A percentile compares a stretch with the other conserved stretches of the same genome.
These are phyloP conservation scores for Sinelater perroti DNA, from an alignment of 2,888 invertebrate species.

Conservation along the genomic window DNA sequence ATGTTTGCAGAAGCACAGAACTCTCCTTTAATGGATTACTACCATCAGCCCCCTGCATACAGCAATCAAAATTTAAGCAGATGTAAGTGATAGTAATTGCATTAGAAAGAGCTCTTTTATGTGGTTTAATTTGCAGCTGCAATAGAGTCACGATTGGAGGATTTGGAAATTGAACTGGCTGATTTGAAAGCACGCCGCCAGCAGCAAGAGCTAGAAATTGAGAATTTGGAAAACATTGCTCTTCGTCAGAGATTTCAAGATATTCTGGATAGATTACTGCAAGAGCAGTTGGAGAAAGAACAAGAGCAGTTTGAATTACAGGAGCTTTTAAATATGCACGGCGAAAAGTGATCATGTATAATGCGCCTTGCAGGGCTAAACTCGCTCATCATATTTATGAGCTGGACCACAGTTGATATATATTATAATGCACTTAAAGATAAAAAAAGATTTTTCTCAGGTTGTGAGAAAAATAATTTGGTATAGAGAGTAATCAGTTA, in stretches of 20 bases:
- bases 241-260: constrained; percentile 81
- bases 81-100: constrained; percentile 38
- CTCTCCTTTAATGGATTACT: constrained; percentile 57
- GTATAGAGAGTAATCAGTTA: no score
- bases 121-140: constrained; percentile 44
- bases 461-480: no score
- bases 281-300: constrained; percentile 83
- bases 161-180: constrained; percentile 76
- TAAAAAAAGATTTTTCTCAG: no score
- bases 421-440: no score
- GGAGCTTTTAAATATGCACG: constrained; percentile 56
- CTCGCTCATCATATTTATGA: no score
- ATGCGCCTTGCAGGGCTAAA: no score
- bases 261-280: constrained; percentile 78
- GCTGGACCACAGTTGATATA: no score
- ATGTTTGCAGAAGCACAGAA: constrained; percentile 64
- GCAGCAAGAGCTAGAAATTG: constrained; percentile 84
- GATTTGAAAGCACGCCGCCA: constrained; percentile 78
- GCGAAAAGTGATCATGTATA: no score
- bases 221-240: constrained; percentile 85
- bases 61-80: constrained; percentile 50
- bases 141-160: constrained; percentile 69
- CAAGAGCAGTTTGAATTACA: constrained; percentile 65
- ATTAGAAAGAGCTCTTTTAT: no score
- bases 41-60: constrained; percentile 51